These are phyloP conservation scores for Euzophera pinguis DNA, from an alignment of 2,888 invertebrate genomes.

Conservation along the genomic window DNA sequence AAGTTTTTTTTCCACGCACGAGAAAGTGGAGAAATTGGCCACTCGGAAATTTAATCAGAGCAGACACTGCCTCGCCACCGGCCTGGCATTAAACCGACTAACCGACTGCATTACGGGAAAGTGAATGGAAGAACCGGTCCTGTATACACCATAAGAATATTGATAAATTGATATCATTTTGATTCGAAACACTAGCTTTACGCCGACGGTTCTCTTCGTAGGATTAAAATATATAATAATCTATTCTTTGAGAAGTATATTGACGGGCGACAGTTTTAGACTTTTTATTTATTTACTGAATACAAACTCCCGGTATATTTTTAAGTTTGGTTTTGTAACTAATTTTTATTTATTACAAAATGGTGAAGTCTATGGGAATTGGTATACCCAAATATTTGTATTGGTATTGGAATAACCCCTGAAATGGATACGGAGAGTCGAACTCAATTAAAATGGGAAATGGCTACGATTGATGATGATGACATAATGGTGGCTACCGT, in stretches of 20 bases:
- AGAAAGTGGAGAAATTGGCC: conserved; percentile 41
- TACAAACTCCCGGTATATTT: no score
- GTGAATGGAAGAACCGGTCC: conserved; percentile 12
- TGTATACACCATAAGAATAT: conserved; percentile 4
- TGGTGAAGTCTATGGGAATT: no score
- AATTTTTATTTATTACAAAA: no score
- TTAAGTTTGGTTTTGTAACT: no score
- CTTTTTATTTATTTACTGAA: no score
- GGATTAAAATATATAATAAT: neutral
- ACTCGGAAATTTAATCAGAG: conserved; percentile 37
- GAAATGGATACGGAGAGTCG: no score
- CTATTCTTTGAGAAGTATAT: neutral
- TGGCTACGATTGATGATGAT: no score
- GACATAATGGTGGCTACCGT: no score
- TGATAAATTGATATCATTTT: neutral
- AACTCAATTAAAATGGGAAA: no score
- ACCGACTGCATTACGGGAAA: conserved; percentile 9
- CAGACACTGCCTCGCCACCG: conserved; percentile 14
- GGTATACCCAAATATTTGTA: no score
- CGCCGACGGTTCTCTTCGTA: neutral
- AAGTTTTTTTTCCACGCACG: conserved; percentile 19
- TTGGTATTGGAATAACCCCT: no score
- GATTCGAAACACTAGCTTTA: neutral
- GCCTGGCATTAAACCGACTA: conserved; percentile 8
- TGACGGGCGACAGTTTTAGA: no score